Conservation (phyloP, 2,888 invertebrate genomes). For the Hypomecis punctinalis region DNA sequence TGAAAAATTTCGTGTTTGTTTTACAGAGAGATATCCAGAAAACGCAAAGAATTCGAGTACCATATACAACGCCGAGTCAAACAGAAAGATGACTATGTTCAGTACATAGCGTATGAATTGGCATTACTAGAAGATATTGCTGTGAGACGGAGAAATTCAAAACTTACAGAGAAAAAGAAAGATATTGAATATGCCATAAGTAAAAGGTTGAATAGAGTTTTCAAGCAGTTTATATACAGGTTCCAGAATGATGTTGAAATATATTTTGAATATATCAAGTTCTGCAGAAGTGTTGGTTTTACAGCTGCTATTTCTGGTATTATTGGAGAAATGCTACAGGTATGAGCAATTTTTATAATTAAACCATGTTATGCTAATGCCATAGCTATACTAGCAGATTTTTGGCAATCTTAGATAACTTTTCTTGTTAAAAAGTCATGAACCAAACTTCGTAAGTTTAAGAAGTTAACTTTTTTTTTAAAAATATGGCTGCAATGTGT, state of each 20-base stretch:
- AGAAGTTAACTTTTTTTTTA: too few species aligned
- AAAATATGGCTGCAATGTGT: too few species aligned
- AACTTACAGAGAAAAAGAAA: constrained; percentile 85
- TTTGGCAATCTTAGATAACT: too few species aligned
- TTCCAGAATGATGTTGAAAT: constrained; percentile 90
- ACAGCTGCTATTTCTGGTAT: constrained; percentile 82
- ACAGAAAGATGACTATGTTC: constrained; percentile 88
- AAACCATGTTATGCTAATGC: too few species aligned
- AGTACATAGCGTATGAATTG: constrained; percentile 89
- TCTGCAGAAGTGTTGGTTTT: constrained; percentile 88
- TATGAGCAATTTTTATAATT: constrained; percentile 48
- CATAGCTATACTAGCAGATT: too few species aligned
- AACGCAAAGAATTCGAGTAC: constrained; percentile 89
- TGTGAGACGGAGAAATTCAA: constrained; percentile 84
- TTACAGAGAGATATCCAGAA: constrained; percentile 87
- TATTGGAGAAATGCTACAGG: constrained; percentile 87
- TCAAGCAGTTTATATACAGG: constrained; percentile 87
- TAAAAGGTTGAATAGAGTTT: constrained; percentile 89
- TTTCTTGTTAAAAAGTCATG: too few species aligned
- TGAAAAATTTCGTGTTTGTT: neutral
- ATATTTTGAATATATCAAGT: constrained; percentile 92
- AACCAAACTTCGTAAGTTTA: too few species aligned
- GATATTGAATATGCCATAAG: constrained; percentile 89
- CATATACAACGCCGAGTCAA: constrained; percentile 88
- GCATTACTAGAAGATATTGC: constrained; percentile 87